Conservation (phyloP, 2,888 invertebrate genomes). For the Cosmia pyralina region DNA sequence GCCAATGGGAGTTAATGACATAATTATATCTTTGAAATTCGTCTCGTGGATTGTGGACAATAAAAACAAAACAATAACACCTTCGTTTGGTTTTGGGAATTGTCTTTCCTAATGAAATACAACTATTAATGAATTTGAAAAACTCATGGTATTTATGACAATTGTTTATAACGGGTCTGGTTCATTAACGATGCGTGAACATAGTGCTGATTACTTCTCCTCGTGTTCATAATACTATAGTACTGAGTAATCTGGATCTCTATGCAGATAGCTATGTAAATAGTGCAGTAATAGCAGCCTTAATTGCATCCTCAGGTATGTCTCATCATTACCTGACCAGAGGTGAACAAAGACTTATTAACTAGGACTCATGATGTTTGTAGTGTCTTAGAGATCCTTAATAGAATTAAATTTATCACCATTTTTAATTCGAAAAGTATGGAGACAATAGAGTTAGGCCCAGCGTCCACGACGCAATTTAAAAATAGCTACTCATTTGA, state of each 20-base stretch:
- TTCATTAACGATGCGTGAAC: constrained; percentile 22
- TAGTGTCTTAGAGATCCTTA: constrained; percentile 7
- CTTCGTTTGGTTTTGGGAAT: background rate
- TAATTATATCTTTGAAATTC: constrained; percentile 24
- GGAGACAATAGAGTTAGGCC: too few relatives aligned
- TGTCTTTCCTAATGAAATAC: background rate
- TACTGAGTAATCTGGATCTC: constrained; percentile 64
- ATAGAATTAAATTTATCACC: too few relatives aligned
- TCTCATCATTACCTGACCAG: constrained; percentile 61
- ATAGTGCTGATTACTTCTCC: constrained; percentile 22
- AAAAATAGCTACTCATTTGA: too few relatives aligned
- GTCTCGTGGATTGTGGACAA: background rate
- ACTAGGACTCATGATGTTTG: constrained; percentile 45
- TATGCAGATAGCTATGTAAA: constrained; percentile 76
- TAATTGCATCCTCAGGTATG: constrained; percentile 77
- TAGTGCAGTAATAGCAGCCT: constrained; percentile 60
- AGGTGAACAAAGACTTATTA: constrained; percentile 68
- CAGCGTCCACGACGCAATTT: too few relatives aligned
- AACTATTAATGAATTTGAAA: constrained; percentile 5
- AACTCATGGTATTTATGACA: constrained; percentile 3
- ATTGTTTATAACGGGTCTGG: constrained; percentile 22
- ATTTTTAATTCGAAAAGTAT: too few relatives aligned
- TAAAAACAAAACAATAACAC: constrained; percentile 7
- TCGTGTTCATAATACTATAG: constrained; percentile 49
- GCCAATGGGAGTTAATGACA: background rate